A percentile compares a stretch with the other conserved stretches of the same genome.
These are phyloP conservation scores for Momotus momota DNA, from an alignment of 2,797 vertebrate genomes.

Conservation along the genomic window DNA sequence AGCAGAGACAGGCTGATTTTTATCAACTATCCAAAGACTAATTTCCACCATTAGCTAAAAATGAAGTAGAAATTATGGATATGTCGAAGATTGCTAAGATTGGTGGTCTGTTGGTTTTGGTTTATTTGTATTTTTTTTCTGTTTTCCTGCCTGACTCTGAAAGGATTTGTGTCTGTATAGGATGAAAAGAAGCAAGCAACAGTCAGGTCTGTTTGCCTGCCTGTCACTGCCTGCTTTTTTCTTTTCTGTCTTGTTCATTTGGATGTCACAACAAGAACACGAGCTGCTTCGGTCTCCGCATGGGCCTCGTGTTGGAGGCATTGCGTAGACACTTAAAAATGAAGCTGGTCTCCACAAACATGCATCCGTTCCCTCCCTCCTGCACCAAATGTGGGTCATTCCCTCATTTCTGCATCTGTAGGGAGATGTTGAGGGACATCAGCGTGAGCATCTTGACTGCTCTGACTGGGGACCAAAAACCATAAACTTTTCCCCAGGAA, in stretches of 20 bases:
- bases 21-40: slow-evolving; percentile 79
- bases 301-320: not conserved
- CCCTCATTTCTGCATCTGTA: not conserved
- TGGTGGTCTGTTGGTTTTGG: slow-evolving; percentile 9
- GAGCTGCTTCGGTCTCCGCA: not conserved
- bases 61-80: slow-evolving; percentile 71
- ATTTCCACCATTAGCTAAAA: slow-evolving; percentile 80
- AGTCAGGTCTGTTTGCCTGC: not conserved
- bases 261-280: not conserved
- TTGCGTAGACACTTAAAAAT: not conserved
- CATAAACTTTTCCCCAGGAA: too few relatives aligned
- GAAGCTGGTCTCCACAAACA: not conserved
- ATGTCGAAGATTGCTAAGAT: slow-evolving; percentile 48
- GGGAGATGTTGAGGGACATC: not conserved
- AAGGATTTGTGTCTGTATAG: not conserved
- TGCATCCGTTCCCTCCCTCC: not conserved
- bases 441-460: not conserved
- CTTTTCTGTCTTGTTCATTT: slow-evolving; percentile 15
- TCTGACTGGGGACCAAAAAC: not conserved
- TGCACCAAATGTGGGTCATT: rapidly evolving
- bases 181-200: not conserved
- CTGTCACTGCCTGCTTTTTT: not conserved
- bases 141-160: too few relatives aligned
- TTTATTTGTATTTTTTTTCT: slow-evolving; percentile 21
- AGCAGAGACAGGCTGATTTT: slow-evolving; percentile 78